Evolutionary conservation across 2,888 invertebrate genomes (phyloP).

Genomic region (Merodon equestris): DNA sequence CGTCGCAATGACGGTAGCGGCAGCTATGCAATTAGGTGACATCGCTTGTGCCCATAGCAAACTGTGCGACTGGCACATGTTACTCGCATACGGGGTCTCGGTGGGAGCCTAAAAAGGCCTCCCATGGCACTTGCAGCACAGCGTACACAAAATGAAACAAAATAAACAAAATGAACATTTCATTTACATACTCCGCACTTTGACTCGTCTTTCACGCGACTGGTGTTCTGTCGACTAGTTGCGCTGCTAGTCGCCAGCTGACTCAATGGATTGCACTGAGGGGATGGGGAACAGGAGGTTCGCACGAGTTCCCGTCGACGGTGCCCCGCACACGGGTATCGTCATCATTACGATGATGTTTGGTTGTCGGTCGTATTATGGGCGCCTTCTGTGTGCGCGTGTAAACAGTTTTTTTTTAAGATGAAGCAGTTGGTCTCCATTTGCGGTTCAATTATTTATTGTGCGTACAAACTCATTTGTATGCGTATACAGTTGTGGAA

Average conservation of each 20-base stretch:
- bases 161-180: slow-evolving; percentile 60
- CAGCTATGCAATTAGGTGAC: slow-evolving; percentile 65
- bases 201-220: slow-evolving; percentile 17
- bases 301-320: neutral
- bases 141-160: slow-evolving; percentile 43
- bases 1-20: slow-evolving; percentile 21
- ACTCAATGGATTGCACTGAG: too few species aligned
- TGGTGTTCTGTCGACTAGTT: too few species aligned
- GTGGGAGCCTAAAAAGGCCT: slow-evolving; percentile 18
- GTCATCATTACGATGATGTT: slow-evolving; percentile 11
- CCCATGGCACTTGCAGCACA: slow-evolving; percentile 37
- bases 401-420: slow-evolving; percentile 34
- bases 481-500: neutral
- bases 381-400: slow-evolving; percentile 41
- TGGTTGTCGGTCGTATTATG: slow-evolving; percentile 42
- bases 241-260: too few species aligned
- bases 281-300: too few species aligned
- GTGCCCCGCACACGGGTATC: neutral
- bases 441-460: slow-evolving; percentile 26
- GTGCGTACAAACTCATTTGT: slow-evolving; percentile 30
- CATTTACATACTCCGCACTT: slow-evolving; percentile 49
- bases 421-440: slow-evolving; percentile 42
- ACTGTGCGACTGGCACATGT: slow-evolving; percentile 29
- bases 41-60: slow-evolving; percentile 54
- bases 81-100: slow-evolving; percentile 18